Evolutionary conservation across 1,140 invertebrate genomes (phyloP), one percentile per base, ranked within the genome.

Genomic region (Drosophila nikananu): DNA sequence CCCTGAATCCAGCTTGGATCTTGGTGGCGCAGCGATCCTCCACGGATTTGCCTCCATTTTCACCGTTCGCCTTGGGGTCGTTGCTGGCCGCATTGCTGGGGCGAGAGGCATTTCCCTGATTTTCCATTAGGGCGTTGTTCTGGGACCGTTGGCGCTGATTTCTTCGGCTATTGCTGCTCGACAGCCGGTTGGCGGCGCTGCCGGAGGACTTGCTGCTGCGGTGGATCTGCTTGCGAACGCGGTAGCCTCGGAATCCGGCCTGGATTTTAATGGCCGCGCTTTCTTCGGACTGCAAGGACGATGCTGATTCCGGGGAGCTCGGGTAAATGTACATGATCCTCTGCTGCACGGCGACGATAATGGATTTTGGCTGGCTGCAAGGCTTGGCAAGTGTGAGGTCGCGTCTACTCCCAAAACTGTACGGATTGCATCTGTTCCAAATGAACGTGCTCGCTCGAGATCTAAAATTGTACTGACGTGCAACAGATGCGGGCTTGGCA

Each of bases 211-310:
- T 90, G 49, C 15, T 64, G 63, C 86, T 94, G 54, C 80, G 93
- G 79, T 94, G 95, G 10, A 96, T 81, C 64, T 95, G 94, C 82
- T 96, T 96, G 32, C 96, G 93, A 2, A 96, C 95, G 64, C 95
- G 94, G 80, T 96, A 96, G 3, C 96, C 96, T 54, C 96, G 94
- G 91, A 96, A 96, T 58, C 95, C 94, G 37, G 96, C 96, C 91
- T 97, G 96, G 58, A 97, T 97, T 86, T 95, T 96, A 5, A 95
- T 95, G 15, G 96, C 96, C 25, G 96, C 96, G 68, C 92, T 91
- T 49, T 93, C 92, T 91, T 94, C 94, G 21, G 86, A 89, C 57
- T 80, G 84, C 58, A 91, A 76, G 61, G 80, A 86, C 25, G 76
- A 83, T 42, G 81, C 78, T 63, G 81, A 86, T 74, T 87, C 87